Conservation (phyloP, 2,113 vertebrate genomes). For the Gallinago jamesoni region DNA sequence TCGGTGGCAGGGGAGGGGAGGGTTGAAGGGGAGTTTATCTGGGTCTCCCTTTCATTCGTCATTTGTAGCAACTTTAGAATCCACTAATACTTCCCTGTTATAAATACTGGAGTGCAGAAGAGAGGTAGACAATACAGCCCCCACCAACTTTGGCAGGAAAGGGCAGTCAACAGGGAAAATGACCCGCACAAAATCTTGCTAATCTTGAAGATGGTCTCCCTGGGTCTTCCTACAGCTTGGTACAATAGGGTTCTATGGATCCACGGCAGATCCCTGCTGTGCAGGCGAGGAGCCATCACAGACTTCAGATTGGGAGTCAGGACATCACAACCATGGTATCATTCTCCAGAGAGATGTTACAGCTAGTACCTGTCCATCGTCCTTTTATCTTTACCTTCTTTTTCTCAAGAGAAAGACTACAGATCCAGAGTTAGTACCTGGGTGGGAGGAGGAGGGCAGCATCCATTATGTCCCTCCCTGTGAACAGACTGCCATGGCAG, state of each 20-base stretch:
- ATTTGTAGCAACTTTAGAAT: background rate
- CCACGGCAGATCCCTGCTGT: background rate
- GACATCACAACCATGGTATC: background rate
- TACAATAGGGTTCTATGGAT: background rate
- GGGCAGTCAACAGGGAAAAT: background rate
- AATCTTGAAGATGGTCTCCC: accelerated
- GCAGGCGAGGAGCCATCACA: background rate
- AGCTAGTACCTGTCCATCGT: background rate
- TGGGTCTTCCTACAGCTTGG: background rate
- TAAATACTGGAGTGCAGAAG: background rate
- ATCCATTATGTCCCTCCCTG: accelerated
- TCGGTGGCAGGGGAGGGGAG: background rate
- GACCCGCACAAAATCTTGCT: background rate
- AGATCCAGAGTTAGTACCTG: background rate
- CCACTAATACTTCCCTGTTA: background rate
- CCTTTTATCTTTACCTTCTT: background rate
- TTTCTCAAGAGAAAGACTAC: background rate
- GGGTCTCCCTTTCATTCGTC: background rate
- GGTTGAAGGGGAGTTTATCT: background rate
- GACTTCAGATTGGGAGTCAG: background rate
- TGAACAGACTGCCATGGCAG: background rate
- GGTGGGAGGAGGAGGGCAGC: background rate
- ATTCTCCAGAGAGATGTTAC: background rate
- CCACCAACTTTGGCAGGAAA: background rate
- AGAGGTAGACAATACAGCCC: background rate